These are phyloP conservation scores for Proterorhinus semilunaris DNA, from an alignment of 2,113 vertebrate species.

Conservation along the genomic window DNA sequence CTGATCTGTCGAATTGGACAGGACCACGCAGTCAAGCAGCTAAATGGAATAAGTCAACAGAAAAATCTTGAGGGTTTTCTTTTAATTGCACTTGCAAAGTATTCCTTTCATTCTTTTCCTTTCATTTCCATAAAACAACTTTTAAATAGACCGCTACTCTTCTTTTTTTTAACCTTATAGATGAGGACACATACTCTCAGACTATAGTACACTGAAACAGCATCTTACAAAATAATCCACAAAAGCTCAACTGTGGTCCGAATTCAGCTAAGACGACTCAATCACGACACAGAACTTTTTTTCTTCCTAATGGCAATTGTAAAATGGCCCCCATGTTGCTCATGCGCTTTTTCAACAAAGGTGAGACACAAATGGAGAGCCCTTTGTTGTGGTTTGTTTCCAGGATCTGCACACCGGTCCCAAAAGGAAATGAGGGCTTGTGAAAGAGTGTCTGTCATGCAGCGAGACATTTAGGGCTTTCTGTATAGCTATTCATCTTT, in stretches of 20 bases:
- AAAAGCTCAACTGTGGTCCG: background rate
- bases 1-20: constrained; percentile 69
- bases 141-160: background rate
- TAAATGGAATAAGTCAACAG: constrained; percentile 54
- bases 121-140: background rate
- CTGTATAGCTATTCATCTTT: constrained; percentile 62
- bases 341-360: constrained; percentile 59
- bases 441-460: constrained; percentile 60
- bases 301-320: constrained; percentile 63
- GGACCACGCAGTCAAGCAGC: constrained; percentile 45
- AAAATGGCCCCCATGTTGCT: constrained; percentile 67
- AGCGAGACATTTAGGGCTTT: constrained; percentile 44
- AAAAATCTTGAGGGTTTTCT: constrained; percentile 35
- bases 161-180: too few species aligned
- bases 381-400: constrained; percentile 70
- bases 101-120: background rate
- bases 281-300: constrained; percentile 52
- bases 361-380: constrained; percentile 50
- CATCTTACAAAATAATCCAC: background rate
- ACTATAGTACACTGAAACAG: background rate
- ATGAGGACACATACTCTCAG: background rate
- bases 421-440: constrained; percentile 59
- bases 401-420: constrained; percentile 50
- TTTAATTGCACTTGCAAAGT: constrained; percentile 70
- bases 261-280: constrained; percentile 39